These are phyloP conservation scores for Agelastica alni DNA, from an alignment of 2,888 invertebrate genomes.

Conservation along the genomic window DNA sequence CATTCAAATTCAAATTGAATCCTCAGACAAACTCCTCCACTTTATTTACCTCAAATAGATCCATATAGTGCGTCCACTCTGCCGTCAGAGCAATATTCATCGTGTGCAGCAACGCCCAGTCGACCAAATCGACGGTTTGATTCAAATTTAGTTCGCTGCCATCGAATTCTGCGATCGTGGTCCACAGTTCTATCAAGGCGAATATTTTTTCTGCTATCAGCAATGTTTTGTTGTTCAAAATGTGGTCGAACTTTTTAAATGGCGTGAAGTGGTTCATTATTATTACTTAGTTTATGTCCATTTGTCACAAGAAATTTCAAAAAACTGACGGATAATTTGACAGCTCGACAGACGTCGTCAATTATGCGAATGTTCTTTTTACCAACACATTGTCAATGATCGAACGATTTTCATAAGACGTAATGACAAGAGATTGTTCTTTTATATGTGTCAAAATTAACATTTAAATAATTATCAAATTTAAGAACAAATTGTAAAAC, in stretches of 20 bases:
- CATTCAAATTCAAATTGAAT: neutral
- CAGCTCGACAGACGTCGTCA: no score
- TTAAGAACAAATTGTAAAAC: no score
- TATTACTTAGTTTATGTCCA: neutral
- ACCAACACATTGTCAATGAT: no score
- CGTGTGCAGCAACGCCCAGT: conserved; percentile 53
- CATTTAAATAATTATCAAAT: no score
- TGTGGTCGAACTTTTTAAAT: conserved; percentile 49
- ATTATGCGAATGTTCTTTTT: no score
- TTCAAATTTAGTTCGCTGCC: conserved; percentile 42
- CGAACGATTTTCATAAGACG: no score
- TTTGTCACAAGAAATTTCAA: neutral
- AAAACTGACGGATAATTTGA: neutral
- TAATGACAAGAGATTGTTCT: no score
- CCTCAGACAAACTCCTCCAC: no score
- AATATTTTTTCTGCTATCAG: conserved; percentile 46
- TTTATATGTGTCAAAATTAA: no score
- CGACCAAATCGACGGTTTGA: conserved; percentile 48
- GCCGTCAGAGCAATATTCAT: conserved; percentile 51
- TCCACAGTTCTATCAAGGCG: conserved; percentile 49
- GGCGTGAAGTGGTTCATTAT: conserved; percentile 23
- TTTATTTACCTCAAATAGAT: conserved; percentile 32
- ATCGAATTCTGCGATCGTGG: conserved; percentile 43
- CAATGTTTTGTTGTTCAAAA: conserved; percentile 48
- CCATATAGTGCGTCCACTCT: conserved; percentile 50